phyloP scores from a whole-genome alignment of 2,113 vertebrate species.

The Alosa alosa region DNA sequence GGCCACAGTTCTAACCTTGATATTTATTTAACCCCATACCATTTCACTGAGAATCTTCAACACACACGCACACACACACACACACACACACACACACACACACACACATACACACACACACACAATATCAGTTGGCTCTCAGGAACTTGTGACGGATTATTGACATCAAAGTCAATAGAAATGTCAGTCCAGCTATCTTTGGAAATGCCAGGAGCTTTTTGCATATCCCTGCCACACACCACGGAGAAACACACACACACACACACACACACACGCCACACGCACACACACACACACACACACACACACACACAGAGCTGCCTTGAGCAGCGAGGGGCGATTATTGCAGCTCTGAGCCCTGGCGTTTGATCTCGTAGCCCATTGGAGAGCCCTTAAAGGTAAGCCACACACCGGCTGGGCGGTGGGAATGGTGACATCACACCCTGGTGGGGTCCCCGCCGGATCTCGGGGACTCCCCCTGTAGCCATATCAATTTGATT shows the following conservation, averaged over 20 bases:
- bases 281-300: slow-evolving; percentile 7
- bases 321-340: slow-evolving; percentile 82
- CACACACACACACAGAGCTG: slow-evolving; percentile 25
- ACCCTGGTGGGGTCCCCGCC: slow-evolving; percentile 81
- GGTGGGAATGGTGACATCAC: slow-evolving; percentile 89
- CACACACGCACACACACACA: not conserved
- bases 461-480: slow-evolving; percentile 79
- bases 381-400: slow-evolving; percentile 94
- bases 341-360: slow-evolving; percentile 79
- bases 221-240: slow-evolving; percentile 75
- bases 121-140: slow-evolving; percentile 61
- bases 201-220: slow-evolving; percentile 93
- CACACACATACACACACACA: slow-evolving; percentile 29
- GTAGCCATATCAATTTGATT: slow-evolving; percentile 83
- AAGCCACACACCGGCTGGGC: slow-evolving; percentile 80
- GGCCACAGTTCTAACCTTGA: slow-evolving; percentile 17
- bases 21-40: slow-evolving; percentile 54
- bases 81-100: slow-evolving; percentile 2
- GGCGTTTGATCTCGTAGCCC: slow-evolving; percentile 92
- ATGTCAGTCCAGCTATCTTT: slow-evolving; percentile 91
- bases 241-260: slow-evolving; percentile 39
- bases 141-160: slow-evolving; percentile 90
- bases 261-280: not conserved
- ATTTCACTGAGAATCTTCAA: slow-evolving; percentile 14
- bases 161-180: slow-evolving; percentile 97